Conservation (phyloP, 2,888 invertebrate genomes). For the Cinara cedri region DNA sequence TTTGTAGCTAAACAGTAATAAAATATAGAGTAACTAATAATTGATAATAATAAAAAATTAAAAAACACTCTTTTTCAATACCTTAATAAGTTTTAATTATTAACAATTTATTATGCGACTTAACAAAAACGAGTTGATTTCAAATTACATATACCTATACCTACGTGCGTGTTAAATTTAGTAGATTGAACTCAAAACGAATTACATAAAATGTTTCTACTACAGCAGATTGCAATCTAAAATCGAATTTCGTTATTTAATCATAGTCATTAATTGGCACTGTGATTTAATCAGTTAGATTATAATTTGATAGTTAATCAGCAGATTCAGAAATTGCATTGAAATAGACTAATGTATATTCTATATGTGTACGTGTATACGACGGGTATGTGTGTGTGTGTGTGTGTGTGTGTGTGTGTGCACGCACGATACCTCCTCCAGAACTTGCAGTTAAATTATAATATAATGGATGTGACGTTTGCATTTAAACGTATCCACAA, state of each 20-base stretch:
- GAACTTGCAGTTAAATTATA: conserved; percentile 2
- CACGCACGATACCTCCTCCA: conserved; percentile 3
- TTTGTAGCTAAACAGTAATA: too few species aligned
- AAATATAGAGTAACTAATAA: too few species aligned
- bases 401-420: too few species aligned
- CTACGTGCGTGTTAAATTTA: background rate
- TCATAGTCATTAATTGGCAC: background rate
- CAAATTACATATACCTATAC: background rate
- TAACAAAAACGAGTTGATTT: background rate
- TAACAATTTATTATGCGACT: too few species aligned
- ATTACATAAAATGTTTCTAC: background rate
- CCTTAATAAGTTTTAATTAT: too few species aligned
- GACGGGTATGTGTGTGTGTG: background rate
- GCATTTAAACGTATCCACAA: conserved; percentile 18
- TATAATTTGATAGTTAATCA: background rate
- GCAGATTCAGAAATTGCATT: conserved; percentile 2
- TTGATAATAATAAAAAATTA: too few species aligned
- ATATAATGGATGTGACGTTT: conserved; percentile 29
- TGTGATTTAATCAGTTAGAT: conserved; percentile 16
- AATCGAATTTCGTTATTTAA: conserved; percentile 31
- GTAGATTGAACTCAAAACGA: background rate
- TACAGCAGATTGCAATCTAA: conserved; percentile 16
- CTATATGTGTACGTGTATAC: background rate
- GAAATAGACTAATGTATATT: conserved; percentile 13
- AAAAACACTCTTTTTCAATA: too few species aligned